Conservation (phyloP, 2,797 vertebrate species). For the Rachycentron canadum region DNA sequence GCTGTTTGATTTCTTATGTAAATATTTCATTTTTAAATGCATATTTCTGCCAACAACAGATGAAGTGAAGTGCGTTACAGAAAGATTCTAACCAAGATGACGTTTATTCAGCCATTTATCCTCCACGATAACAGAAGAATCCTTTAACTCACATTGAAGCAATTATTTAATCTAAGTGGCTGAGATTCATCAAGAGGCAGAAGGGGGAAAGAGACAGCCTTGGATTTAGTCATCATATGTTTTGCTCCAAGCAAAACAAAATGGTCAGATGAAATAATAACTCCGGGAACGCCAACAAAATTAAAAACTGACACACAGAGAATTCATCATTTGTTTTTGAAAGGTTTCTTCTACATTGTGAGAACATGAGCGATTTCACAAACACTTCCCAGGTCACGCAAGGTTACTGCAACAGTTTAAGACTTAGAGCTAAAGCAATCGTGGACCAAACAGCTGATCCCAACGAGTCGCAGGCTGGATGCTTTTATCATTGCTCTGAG, state of each 20-base stretch:
- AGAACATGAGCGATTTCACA: conserved; percentile 7
- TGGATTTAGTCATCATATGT: not conserved
- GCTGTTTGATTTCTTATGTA: not conserved
- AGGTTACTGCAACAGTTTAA: not conserved
- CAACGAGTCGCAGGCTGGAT: not conserved
- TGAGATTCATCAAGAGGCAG: conserved; percentile 8
- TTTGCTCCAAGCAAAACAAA: conserved; percentile 38
- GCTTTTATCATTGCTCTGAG: not conserved
- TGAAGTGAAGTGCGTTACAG: not conserved
- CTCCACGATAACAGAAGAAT: not conserved
- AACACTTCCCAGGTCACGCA: not conserved
- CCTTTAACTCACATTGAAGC: conserved; percentile 1
- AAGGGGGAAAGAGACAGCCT: not conserved
- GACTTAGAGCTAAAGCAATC: conserved; percentile 1
- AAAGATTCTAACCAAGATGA: not conserved
- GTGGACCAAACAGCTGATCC: not conserved
- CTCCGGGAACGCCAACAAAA: conserved; percentile 6
- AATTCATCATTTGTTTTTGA: not conserved
- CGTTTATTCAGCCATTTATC: not conserved
- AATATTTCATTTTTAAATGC: not conserved
- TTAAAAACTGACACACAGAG: not conserved
- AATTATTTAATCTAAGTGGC: not conserved
- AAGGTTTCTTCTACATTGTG: not conserved
- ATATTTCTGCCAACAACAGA: not conserved
- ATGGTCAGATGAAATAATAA: not conserved